phyloP scores from a whole-genome alignment of 2,888 invertebrate genomes.

The Empis livida region DNA sequence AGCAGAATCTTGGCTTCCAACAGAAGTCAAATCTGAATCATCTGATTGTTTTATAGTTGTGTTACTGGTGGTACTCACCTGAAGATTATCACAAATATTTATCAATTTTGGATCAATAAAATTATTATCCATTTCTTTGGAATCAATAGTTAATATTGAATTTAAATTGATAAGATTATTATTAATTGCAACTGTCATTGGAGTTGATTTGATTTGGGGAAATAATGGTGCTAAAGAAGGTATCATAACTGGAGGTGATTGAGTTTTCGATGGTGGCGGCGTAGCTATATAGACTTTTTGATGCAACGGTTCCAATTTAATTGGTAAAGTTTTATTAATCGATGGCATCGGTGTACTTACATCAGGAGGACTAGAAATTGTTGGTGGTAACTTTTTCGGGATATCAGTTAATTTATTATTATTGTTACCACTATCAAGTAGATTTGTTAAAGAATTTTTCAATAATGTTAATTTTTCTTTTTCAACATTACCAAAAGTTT shows the following conservation, averaged over 20 bases:
- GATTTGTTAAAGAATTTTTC: conserved; percentile 5
- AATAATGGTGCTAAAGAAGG: conserved; percentile 1
- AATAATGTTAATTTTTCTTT: conserved; percentile 7
- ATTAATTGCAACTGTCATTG: not conserved
- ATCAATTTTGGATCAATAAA: conserved; percentile 48
- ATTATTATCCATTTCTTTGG: conserved; percentile 26
- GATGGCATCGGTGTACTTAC: not conserved
- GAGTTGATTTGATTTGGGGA: conserved; percentile 1
- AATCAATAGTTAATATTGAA: conserved; percentile 14
- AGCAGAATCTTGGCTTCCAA: conserved; percentile 18
- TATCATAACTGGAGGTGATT: conserved; percentile 8
- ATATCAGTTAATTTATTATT: not conserved
- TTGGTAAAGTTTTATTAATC: conserved; percentile 11
- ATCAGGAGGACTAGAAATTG: not conserved
- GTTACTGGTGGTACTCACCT: conserved; percentile 25
- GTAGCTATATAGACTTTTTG: not conserved
- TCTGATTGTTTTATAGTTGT: conserved; percentile 27
- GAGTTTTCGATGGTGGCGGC: not conserved
- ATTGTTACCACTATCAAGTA: conserved; percentile 2
- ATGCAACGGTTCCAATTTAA: conserved; percentile 11
- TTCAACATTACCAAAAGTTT: conserved; percentile 5
- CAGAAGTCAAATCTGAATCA: conserved; percentile 8
- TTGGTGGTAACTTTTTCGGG: not conserved
- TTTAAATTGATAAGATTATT: conserved; percentile 19
- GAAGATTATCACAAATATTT: conserved; percentile 56